Evolutionary conservation across 2,797 vertebrate genomes (phyloP), one percentile per base, ranked within the genome.

Genomic region (Characodon lateralis): DNA sequence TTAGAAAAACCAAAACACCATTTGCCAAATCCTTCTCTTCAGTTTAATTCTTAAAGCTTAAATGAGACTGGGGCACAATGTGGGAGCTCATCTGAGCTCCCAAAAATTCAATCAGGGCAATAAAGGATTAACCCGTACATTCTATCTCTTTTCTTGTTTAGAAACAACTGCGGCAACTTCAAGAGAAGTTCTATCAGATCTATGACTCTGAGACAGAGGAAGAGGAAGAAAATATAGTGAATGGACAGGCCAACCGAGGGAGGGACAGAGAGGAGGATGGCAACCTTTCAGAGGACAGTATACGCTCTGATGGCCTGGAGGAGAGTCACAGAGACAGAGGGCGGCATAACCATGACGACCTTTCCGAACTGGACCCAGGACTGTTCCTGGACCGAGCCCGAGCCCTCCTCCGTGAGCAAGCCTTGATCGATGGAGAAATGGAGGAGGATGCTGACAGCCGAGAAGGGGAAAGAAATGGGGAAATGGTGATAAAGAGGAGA

Each of bases 181-280:
- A 99, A 95, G 98, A 99, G 83, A 99, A 99, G 96, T 99, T 99
- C 95, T 99, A 98, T 94, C 98, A 99, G 93, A 99, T 99, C 95
- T 99, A 99, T 0, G 98, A 99, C 92, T 99, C 98, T 0, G 98
- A 99, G 92, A 94, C 94, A 0, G 94, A 95, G 71, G 94, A 94
- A 22, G 93, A 94, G 55, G 93, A 94, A n/a, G 92, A 94, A 59
- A 89, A 89, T 0, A 89, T 77, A 0, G 90, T 91, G 72, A 74
- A 66, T 0, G 87, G 82, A 22, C 88, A 88, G 71, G 85, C 46
- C 1, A 91, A 92, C 59, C 80, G 91, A 4, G 81, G 85, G 0
- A 78, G 89, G 8, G 93, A 91, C 13, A 86, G 93, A 65, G 98
- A 99, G 61, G 98, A 99, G 91, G 98, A 99, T 43, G 98, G 98